Evolutionary conservation across 2,888 invertebrate genomes (phyloP), one percentile per base, ranked within the genome.

Genomic region (Ellobium chinense): DNA sequence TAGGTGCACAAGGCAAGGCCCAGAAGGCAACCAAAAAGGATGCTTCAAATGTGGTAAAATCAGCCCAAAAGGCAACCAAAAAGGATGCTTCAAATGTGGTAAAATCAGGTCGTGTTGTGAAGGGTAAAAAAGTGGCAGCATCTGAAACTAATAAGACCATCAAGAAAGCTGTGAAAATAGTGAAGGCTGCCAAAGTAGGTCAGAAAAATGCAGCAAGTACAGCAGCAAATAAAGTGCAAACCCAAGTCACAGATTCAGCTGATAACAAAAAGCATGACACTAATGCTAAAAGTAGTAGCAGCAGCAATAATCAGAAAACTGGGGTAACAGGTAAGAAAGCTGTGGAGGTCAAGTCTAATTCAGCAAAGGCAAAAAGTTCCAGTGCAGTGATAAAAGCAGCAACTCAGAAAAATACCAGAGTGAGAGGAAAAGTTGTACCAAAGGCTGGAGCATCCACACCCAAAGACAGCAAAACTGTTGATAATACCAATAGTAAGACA

Each of bases 41-140:
- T 29, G 58, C 36, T 0, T 2, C 62, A 39, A 37, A 12, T 21
- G 18, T 27, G n/a, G 31, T 63, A 29, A 74, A 63, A 1, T 29
- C 37, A 46, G 34, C 7, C n/a, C 2, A 14, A 27, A 63, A 62
- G 39, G 1, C 31, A 39, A 39, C 29, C 29, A 74, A 29, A 1
- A 12, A 14, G n/a, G 63, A 74, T 7, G 5, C 9, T 14, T 39
- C 63, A 63, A 18, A 39, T 29, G 7, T 46, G 29, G 60, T 27
- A 18, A 77, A 68, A 77, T 1, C 58, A 27, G 77, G 60, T 7
- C 37, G 9, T 18, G 68, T 36, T 36, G 58, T 68, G 66, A 68
- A 68, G 37, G 36, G 18, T 36, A 36, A n/a, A 12, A 68, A 34
- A 68, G 21, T 36, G 21, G 34, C 31, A 68, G 37, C 18, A 68